Evolutionary conservation across 2,888 invertebrate genomes (phyloP), one percentile per base, ranked within the genome.

Genomic region (Smittia aterrima): DNA sequence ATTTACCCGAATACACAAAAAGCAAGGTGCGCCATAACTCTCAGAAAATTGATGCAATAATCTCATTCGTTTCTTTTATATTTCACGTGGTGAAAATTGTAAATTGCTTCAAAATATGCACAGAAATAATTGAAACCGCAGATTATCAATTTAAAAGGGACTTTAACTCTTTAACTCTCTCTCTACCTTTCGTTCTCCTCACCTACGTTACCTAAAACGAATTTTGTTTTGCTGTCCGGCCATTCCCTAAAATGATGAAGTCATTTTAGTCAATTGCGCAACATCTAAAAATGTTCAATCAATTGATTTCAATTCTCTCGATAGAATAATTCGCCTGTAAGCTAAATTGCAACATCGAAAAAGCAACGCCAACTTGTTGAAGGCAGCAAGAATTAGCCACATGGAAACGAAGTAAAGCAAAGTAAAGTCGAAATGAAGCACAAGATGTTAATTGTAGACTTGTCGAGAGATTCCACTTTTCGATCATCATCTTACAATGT

Each of bases 51-150:
- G 18, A 18, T 58, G 58, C 58, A 58, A 58, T 22, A 22, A 22
- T 58, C n/a, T 58, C 1, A 3, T 47, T 32, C 32, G n/a, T n/a
- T n/a, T n/a, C n/a, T n/a, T 13, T n/a, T 47, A 2, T 16, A 11
- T 47, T 47, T 58, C 58, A 58, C 58, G 18, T 22, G 58, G 58
- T 58, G 58, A 58, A 58, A 58, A 58, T 58, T 58, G 58, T 18
- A 58, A 58, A 58, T 58, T 58, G 22, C 58, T 18, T 58, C 18
- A 58, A 38, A 58, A 58, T 58, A 22, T 58, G 58, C 58, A 22
- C 22, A 58, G 13, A 58, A 58, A 58, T 58, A 58, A 58, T 58
- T 22, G 58, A 58, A 58, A 58, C 58, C 58, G 58, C 58, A 58
- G 58, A 58, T 58, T 58, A 58, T 58, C 58, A 58, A 58, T 58